phyloP scores from a whole-genome alignment of 2,797 vertebrate species.

The Karalla daura region DNA sequence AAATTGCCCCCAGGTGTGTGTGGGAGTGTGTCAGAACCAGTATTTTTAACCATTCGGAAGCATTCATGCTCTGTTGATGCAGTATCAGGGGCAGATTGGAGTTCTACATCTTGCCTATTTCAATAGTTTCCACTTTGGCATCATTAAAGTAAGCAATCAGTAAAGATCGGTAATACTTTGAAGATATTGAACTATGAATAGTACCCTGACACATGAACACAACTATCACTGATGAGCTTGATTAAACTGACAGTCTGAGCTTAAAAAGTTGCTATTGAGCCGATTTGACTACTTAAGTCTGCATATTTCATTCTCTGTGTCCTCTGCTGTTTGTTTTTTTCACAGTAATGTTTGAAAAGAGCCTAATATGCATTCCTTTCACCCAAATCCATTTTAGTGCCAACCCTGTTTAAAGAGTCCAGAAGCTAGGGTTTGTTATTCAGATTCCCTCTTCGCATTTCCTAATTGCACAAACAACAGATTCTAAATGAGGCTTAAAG shows the following conservation, averaged over 20 bases:
- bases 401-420: conserved; percentile 25
- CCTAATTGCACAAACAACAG: conserved; percentile 53
- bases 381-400: background rate
- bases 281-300: conserved; percentile 4
- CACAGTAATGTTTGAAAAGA: background rate
- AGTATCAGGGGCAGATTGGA: no score
- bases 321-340: background rate
- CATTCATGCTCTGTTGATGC: no score
- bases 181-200: no score
- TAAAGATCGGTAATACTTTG: no score
- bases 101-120: no score
- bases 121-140: no score
- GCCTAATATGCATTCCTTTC: conserved; percentile 22
- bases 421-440: conserved; percentile 43
- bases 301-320: background rate
- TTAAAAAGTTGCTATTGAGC: background rate
- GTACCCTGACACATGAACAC: background rate
- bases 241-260: background rate
- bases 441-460: conserved; percentile 38
- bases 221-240: background rate
- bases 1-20: no score
- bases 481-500: conserved; percentile 57
- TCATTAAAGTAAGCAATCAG: no score
- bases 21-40: no score
- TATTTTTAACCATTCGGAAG: no score